phyloP scores from a whole-genome alignment of 2,113 vertebrate genomes.

The Clarias macrocephalus region DNA sequence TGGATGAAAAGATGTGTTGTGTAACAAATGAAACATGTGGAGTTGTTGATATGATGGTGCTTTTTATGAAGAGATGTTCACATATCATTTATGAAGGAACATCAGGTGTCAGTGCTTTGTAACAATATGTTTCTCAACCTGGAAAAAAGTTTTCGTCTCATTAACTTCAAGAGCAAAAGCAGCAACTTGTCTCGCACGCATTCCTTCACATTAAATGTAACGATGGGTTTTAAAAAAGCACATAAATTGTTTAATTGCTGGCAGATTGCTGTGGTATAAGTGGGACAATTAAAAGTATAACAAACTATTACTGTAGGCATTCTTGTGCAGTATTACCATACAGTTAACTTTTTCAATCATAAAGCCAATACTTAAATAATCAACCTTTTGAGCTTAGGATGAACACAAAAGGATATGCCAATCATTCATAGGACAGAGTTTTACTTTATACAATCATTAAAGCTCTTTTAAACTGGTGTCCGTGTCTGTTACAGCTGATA shows the following conservation, averaged over 20 bases:
- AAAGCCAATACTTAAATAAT: background rate
- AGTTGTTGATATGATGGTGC: background rate
- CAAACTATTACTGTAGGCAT: background rate
- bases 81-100: background rate
- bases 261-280: background rate
- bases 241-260: background rate
- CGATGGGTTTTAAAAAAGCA: background rate
- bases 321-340: background rate
- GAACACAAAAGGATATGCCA: background rate
- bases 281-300: background rate
- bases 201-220: background rate
- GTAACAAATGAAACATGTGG: background rate
- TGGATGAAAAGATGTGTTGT: background rate
- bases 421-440: background rate
- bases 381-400: background rate
- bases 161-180: background rate
- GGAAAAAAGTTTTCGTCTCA: background rate
- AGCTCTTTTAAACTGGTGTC: background rate
- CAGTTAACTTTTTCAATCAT: background rate
- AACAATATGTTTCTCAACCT: background rate
- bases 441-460: background rate
- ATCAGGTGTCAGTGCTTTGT: background rate
- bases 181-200: background rate
- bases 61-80: background rate
- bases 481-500: conserved; percentile 1